These are phyloP conservation scores for Xanthorhoe spadicearia DNA, from an alignment of 2,888 invertebrate genomes.

Conservation along the genomic window DNA sequence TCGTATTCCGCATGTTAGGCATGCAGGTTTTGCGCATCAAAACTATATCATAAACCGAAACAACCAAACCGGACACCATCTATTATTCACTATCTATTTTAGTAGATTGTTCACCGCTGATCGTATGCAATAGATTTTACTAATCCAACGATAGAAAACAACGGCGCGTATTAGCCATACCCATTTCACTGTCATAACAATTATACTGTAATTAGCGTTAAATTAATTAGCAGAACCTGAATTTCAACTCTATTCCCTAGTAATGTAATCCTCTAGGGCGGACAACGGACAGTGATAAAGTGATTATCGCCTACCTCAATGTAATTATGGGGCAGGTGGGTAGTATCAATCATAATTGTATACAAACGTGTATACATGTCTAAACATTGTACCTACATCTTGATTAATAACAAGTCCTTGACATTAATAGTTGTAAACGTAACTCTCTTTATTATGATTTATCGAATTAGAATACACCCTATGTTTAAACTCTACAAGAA, in stretches of 20 bases:
- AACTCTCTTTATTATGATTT: too few species aligned
- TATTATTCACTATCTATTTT: neutral
- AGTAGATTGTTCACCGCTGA: too few species aligned
- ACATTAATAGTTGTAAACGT: too few species aligned
- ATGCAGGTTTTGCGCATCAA: too few species aligned
- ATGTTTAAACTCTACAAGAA: too few species aligned
- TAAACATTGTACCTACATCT: too few species aligned
- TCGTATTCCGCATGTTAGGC: too few species aligned
- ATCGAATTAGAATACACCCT: too few species aligned
- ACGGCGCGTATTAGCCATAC: conserved; percentile 41
- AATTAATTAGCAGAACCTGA: conserved; percentile 41
- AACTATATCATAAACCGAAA: neutral
- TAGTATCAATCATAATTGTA: conserved; percentile 55
- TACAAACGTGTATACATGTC: neutral
- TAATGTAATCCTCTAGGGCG: conserved; percentile 38
- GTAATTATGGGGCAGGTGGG: conserved; percentile 49
- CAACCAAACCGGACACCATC: neutral
- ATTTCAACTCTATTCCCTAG: conserved; percentile 30
- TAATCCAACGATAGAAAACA: conserved; percentile 47
- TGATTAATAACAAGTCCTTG: too few species aligned
- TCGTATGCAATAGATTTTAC: conserved; percentile 15
- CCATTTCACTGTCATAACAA: conserved; percentile 52
- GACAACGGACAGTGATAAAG: conserved; percentile 55
- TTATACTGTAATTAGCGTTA: conserved; percentile 44
- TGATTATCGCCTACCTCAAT: conserved; percentile 59